A percentile compares a stretch with the other conserved stretches of the same genome.
These are phyloP conservation scores for Cetoscarus ocellatus DNA, from an alignment of 2,797 vertebrate species.

Conservation along the genomic window DNA sequence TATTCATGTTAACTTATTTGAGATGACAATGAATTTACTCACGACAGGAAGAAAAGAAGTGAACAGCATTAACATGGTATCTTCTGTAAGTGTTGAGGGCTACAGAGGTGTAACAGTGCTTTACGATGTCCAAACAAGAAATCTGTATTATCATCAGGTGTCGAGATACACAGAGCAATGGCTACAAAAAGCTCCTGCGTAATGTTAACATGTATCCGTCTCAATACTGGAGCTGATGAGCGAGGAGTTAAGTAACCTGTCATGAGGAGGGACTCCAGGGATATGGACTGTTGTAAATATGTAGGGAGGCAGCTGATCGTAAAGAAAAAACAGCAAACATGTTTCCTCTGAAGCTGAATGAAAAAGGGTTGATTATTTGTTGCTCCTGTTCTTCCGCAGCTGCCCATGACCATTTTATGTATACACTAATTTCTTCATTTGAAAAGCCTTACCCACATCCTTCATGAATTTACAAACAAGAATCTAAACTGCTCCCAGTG, in stretches of 20 bases:
- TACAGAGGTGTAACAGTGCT: constrained; percentile 65
- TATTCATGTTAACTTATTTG: constrained; percentile 51
- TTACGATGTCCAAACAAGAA: constrained; percentile 39
- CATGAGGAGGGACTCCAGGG: background rate
- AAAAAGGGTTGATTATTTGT: constrained; percentile 43
- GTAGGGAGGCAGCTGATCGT: constrained; percentile 3
- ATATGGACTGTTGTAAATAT: constrained; percentile 2
- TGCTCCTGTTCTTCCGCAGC: constrained; percentile 21
- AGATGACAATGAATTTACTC: constrained; percentile 46
- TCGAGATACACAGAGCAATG: constrained; percentile 25
- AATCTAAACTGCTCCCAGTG: constrained; percentile 15
- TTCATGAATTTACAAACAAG: constrained; percentile 42
- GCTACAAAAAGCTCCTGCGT: constrained; percentile 13
- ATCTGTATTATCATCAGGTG: constrained; percentile 15
- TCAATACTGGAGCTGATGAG: constrained; percentile 12
- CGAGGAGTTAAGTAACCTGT: background rate
- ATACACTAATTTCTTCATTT: constrained; percentile 12
- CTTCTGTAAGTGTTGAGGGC: constrained; percentile 21
- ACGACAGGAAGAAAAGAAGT: constrained; percentile 20
- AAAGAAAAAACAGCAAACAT: constrained; percentile 38
- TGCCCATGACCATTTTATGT: constrained; percentile 2
- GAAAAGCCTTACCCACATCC: constrained; percentile 26
- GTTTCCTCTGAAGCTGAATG: constrained; percentile 23
- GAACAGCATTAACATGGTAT: constrained; percentile 18
- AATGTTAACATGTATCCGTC: constrained; percentile 17